Percentiles rank a stretch among this genome's conserved stretches.
These are phyloP conservation scores for Cecidostiba fungosa DNA, from an alignment of 2,888 invertebrate species.

Conservation along the genomic window DNA sequence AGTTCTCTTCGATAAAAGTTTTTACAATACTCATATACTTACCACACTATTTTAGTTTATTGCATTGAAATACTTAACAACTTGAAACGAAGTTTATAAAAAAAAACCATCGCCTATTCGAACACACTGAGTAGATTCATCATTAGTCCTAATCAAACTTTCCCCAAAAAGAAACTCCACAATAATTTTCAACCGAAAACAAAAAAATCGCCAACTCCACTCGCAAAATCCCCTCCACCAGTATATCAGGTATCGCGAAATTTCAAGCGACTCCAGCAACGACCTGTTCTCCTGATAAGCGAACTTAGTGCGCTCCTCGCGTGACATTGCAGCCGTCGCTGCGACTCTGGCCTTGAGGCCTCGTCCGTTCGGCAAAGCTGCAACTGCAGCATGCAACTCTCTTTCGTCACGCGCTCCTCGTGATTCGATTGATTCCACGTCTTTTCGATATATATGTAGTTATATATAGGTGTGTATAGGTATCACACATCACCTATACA, in stretches of 20 bases:
- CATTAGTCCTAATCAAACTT: no score
- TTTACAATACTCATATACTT: no score
- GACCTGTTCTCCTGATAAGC: conserved; percentile 66
- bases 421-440: not conserved
- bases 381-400: conserved; percentile 50
- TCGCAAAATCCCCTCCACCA: not conserved
- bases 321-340: conserved; percentile 65
- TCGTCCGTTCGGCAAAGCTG: not conserved
- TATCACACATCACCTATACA: not conserved
- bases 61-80: no score
- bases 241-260: not conserved
- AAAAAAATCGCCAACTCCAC: not conserved
- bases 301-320: conserved; percentile 71
- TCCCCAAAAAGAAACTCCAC: no score
- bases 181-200: no score
- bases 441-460: no score
- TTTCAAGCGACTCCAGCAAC: not conserved
- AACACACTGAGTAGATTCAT: no score
- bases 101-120: no score
- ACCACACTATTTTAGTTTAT: no score
- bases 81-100: no score
- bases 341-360: conserved; percentile 31
- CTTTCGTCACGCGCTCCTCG: not conserved
- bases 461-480: not conserved
- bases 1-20: no score